phyloP scores from a whole-genome alignment of 2,797 vertebrate genomes.

The Arrhamphus sclerolepis region DNA sequence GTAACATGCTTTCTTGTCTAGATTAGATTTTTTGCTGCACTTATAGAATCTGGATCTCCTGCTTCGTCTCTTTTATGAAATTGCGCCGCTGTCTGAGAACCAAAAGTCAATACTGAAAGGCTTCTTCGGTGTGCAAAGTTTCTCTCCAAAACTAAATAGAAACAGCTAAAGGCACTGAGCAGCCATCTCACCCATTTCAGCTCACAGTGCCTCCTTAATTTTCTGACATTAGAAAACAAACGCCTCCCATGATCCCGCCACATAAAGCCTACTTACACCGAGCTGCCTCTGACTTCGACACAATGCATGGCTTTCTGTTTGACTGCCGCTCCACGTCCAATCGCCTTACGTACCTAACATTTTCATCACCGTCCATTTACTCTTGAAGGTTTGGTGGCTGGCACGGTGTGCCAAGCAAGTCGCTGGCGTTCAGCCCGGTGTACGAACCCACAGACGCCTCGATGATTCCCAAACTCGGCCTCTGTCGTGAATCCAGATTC shows the following conservation, averaged over 20 bases:
- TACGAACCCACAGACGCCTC: conserved; percentile 19
- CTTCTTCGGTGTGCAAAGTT: no score
- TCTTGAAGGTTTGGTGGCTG: conserved; percentile 23
- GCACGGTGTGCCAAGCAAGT: neutral
- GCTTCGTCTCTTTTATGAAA: no score
- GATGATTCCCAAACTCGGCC: conserved; percentile 3
- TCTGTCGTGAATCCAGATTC: conserved; percentile 1
- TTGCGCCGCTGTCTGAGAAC: neutral
- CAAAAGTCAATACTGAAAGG: neutral
- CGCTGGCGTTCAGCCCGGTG: conserved; percentile 1
- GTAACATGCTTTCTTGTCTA: conserved; percentile 21
- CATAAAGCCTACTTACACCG: conserved; percentile 70
- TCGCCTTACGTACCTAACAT: conserved; percentile 65
- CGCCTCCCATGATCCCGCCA: conserved; percentile 27
- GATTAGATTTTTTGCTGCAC: conserved; percentile 33
- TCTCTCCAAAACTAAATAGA: neutral
- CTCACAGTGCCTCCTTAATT: conserved; percentile 57
- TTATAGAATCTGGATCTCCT: conserved; percentile 23
- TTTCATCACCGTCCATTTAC: conserved; percentile 38
- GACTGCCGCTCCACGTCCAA: conserved; percentile 40
- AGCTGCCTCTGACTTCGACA: conserved; percentile 74
- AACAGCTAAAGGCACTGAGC: no score
- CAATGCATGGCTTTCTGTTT: conserved; percentile 66
- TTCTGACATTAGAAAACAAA: neutral
- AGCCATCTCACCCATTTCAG: neutral